Conservation (phyloP, 2,113 vertebrate species). For the Toxotes chatareus region DNA sequence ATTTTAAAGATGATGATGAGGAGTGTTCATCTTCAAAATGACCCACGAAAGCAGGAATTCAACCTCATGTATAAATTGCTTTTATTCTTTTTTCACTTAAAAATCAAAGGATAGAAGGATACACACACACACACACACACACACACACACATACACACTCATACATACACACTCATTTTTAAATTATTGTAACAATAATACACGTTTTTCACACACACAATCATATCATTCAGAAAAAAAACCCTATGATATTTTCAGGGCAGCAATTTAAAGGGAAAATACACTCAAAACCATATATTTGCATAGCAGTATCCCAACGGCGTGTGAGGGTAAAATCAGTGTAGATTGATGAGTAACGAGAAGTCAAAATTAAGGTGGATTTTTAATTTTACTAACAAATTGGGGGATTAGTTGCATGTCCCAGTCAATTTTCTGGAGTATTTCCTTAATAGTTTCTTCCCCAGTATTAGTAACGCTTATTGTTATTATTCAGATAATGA, state of each 20-base stretch:
- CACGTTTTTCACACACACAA: not conserved
- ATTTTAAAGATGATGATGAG: not conserved
- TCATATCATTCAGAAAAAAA: conserved; percentile 26
- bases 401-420: not conserved
- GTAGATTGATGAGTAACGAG: not conserved
- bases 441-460: not conserved
- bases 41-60: not conserved
- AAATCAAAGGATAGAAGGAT: not conserved
- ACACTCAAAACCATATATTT: conserved; percentile 34
- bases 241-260: conserved; percentile 44
- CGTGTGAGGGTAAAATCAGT: not conserved
- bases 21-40: not conserved
- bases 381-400: not conserved
- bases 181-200: not conserved
- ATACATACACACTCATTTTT: too few species aligned
- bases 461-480: not conserved
- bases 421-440: not conserved
- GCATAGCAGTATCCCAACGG: conserved; percentile 15
- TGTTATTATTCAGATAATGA: not conserved
- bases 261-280: conserved; percentile 45
- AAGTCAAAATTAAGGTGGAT: not conserved
- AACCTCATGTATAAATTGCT: not conserved
- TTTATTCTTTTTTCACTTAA: not conserved
- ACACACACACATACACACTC: too few species aligned
- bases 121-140: too few species aligned